Conservation (phyloP, 1,140 invertebrate genomes). For the Ostrea denselamellosa region DNA sequence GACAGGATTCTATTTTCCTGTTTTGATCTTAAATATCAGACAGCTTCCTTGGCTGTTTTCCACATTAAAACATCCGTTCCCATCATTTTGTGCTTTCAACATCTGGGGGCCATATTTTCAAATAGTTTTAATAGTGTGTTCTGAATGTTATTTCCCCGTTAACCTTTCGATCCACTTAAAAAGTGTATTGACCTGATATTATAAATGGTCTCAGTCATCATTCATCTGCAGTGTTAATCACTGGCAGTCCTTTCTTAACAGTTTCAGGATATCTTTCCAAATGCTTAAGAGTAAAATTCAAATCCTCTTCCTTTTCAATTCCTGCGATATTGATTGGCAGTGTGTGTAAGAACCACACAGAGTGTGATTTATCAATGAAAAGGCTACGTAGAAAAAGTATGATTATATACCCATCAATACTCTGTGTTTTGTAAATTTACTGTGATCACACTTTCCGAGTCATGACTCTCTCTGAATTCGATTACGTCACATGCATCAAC, state of each 20-base stretch:
- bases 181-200: background rate
- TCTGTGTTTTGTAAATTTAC: too few relatives aligned
- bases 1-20: constrained; percentile 2
- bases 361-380: too few relatives aligned
- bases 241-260: background rate
- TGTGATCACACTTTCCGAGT: too few relatives aligned
- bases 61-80: background rate
- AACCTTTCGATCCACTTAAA: background rate
- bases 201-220: background rate
- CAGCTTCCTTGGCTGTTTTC: background rate
- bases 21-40: background rate
- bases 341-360: too few relatives aligned
- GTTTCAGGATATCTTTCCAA: background rate
- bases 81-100: background rate
- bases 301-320: too few relatives aligned
- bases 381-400: too few relatives aligned
- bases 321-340: too few relatives aligned
- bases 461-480: too few relatives aligned
- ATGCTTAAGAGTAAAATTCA: background rate
- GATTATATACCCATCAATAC: too few relatives aligned
- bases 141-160: background rate
- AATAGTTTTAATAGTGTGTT: background rate
- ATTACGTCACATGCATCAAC: too few relatives aligned
- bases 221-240: background rate
- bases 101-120: background rate